phyloP scores from a whole-genome alignment of 2,113 vertebrate species.

The Spheniscus mendiculus region DNA sequence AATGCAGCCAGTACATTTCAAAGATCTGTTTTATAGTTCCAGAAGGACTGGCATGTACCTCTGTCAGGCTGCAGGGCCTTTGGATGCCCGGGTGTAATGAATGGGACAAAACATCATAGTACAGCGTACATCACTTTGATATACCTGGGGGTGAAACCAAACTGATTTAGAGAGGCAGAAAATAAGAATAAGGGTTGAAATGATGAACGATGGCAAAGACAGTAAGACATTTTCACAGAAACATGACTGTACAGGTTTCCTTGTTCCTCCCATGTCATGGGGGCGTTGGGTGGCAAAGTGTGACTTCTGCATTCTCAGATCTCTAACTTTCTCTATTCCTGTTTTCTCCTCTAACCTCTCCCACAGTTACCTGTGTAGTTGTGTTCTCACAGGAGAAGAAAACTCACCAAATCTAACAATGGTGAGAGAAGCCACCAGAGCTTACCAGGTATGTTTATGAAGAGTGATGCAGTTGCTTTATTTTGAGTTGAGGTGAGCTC shows the following conservation, averaged over 20 bases:
- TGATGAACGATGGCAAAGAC: background rate
- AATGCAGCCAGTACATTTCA: background rate
- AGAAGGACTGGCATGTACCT: background rate
- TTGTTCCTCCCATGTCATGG: background rate
- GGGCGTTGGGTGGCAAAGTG: background rate
- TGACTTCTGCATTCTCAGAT: background rate
- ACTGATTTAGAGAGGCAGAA: background rate
- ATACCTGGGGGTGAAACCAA: background rate
- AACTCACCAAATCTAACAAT: slow-evolving; percentile 76
- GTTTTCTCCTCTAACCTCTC: background rate
- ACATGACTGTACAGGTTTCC: background rate
- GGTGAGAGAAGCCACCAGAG: slow-evolving; percentile 68
- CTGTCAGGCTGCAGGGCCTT: background rate
- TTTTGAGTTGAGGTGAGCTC: background rate
- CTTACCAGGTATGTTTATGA: slow-evolving; percentile 82
- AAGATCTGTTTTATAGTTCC: background rate
- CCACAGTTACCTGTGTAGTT: slow-evolving; percentile 83
- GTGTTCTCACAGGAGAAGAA: slow-evolving; percentile 78
- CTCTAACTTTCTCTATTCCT: background rate
- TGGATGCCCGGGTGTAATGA: background rate
- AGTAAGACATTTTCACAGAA: background rate
- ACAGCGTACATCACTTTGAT: background rate
- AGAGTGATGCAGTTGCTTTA: background rate
- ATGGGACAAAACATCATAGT: background rate
- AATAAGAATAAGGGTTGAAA: background rate